Conservation (phyloP, 2,113 vertebrate genomes). For the Mandrillus leucophaeus region DNA sequence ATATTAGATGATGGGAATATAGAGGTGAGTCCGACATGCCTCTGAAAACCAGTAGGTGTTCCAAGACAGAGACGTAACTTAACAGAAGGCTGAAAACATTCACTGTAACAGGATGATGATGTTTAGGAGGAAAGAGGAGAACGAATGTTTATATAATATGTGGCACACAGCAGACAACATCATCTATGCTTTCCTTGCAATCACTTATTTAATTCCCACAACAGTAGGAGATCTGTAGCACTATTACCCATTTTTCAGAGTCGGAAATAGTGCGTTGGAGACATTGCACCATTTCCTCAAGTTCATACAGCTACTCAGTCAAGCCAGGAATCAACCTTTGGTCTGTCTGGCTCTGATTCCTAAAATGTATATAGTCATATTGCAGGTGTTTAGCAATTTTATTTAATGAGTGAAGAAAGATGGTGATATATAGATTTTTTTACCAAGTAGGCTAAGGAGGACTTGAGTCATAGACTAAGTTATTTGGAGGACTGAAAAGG, state of each 20-base stretch:
- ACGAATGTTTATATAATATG: fast-evolving
- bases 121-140: not conserved
- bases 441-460: not conserved
- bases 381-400: not conserved
- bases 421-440: not conserved
- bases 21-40: not conserved
- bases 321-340: not conserved
- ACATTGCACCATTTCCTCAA: not conserved
- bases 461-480: not conserved
- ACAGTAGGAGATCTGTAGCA: not conserved
- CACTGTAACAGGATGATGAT: not conserved
- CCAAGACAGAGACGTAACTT: not conserved
- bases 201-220: not conserved
- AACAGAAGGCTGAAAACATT: not conserved
- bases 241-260: not conserved
- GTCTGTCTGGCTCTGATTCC: not conserved
- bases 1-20: not conserved
- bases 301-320: not conserved
- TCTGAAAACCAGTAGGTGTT: not conserved
- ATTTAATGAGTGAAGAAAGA: not conserved
- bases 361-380: not conserved
- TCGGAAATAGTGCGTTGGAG: not conserved
- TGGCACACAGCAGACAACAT: not conserved
- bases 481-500: not conserved
- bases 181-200: not conserved